phyloP scores from a whole-genome alignment of 1,140 invertebrate species.

The Hydropsyche tenuis region DNA sequence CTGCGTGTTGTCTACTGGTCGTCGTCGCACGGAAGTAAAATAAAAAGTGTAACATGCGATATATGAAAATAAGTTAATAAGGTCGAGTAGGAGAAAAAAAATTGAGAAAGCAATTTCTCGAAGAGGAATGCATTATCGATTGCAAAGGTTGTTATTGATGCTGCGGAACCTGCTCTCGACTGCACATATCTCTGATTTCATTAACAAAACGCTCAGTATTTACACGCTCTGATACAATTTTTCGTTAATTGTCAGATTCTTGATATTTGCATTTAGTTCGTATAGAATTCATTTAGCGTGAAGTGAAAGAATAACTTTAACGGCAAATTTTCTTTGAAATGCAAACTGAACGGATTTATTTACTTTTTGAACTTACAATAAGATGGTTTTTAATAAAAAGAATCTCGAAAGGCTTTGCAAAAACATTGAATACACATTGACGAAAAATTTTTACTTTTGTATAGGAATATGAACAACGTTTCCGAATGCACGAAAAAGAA shows the following conservation, averaged over 20 bases:
- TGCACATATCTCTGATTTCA: not conserved
- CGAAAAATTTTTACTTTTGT: too few relatives aligned
- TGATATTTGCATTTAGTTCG: not conserved
- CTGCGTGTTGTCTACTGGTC: not conserved
- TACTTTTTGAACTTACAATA: too few relatives aligned
- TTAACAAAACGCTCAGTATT: not conserved
- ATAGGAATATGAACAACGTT: too few relatives aligned
- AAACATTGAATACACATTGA: too few relatives aligned
- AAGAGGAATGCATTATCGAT: slow-evolving; percentile 36
- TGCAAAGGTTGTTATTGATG: slow-evolving; percentile 11
- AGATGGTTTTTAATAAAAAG: too few relatives aligned
- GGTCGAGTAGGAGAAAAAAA: slow-evolving; percentile 35
- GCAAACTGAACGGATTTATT: too few relatives aligned
- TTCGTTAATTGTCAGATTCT: not conserved
- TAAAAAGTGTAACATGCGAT: slow-evolving; percentile 39
- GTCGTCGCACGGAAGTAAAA: slow-evolving; percentile 24
- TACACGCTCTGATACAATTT: not conserved
- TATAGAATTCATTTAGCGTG: not conserved
- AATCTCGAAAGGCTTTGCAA: too few relatives aligned
- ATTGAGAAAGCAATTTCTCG: slow-evolving; percentile 39
- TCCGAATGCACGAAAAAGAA: too few relatives aligned
- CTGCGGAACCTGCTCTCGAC: slow-evolving; percentile 12
- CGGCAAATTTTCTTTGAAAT: too few relatives aligned
- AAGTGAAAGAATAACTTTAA: too few relatives aligned
- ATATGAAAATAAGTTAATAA: slow-evolving; percentile 42